Evolutionary conservation across 2,113 vertebrate genomes (phyloP).

Genomic region (Conger conger): DNA sequence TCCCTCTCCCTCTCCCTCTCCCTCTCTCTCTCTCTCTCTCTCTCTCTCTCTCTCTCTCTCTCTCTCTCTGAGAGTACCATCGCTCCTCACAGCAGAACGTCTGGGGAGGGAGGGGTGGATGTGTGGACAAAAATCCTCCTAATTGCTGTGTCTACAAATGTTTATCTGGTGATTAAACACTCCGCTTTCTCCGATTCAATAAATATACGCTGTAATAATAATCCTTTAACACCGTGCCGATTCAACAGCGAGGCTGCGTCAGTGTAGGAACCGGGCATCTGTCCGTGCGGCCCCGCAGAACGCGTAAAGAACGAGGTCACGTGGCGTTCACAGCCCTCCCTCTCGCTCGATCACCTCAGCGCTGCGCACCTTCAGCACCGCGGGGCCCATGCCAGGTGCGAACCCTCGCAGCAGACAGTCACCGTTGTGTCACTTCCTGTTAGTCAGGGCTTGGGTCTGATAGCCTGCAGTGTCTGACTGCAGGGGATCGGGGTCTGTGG

Average conservation of each 20-base stretch:
- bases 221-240: background rate
- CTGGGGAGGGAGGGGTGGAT: background rate
- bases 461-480: background rate
- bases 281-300: background rate
- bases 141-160: background rate
- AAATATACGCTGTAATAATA: background rate
- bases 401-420: background rate
- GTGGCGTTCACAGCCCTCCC: background rate
- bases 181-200: background rate
- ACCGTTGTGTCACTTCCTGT: background rate
- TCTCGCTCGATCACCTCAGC: background rate
- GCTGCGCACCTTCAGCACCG: background rate
- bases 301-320: background rate
- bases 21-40: background rate
- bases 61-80: background rate
- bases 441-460: background rate
- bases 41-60: background rate
- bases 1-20: too few species aligned
- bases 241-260: background rate
- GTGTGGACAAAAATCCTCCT: background rate
- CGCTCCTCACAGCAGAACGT: background rate
- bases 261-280: background rate
- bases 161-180: constrained; percentile 1
- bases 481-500: background rate
- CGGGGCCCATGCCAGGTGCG: background rate